These are phyloP conservation scores for Halocynthia roretzi DNA, from an alignment of 23 tunicate genomes.

Conservation along the genomic window DNA sequence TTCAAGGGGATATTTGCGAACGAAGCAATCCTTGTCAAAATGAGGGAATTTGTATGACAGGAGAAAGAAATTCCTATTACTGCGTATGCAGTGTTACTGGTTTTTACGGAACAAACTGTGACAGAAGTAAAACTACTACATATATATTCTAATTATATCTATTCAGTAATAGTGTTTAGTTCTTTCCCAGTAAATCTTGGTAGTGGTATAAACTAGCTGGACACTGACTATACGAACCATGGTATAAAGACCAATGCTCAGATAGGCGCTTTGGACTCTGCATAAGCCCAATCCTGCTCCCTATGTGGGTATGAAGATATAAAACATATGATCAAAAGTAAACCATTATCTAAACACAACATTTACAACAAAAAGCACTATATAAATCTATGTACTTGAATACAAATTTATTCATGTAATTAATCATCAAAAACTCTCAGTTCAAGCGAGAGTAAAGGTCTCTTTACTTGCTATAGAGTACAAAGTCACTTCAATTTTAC, in stretches of 20 bases:
- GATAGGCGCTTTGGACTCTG: background rate
- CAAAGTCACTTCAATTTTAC: background rate
- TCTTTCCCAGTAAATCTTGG: too few relatives aligned
- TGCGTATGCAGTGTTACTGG: slow-evolving; percentile 33
- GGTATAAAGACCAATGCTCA: background rate
- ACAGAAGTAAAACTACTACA: background rate
- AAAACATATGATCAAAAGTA: too few relatives aligned
- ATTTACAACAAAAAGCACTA: too few relatives aligned
- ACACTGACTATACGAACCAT: background rate
- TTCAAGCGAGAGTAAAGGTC: too few relatives aligned
- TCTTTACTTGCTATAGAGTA: too few relatives aligned
- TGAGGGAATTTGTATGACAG: slow-evolving; percentile 8
- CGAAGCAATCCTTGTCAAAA: slow-evolving; percentile 7
- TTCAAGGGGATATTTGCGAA: slow-evolving; percentile 13
- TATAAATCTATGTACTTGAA: too few relatives aligned
- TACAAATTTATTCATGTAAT: too few relatives aligned
- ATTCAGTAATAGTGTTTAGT: too few relatives aligned
- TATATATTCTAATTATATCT: too few relatives aligned
- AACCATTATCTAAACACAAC: too few relatives aligned
- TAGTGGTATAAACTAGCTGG: background rate
- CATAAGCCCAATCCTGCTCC: background rate
- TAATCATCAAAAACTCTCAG: too few relatives aligned
- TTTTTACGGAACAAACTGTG: slow-evolving; percentile 26
- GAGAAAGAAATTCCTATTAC: background rate
- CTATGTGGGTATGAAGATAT: too few relatives aligned